A percentile compares a stretch with the other conserved stretches of the same genome.
Conservation (phyloP, 2,888 invertebrate genomes). For the Leptura quadrifasciata region DNA sequence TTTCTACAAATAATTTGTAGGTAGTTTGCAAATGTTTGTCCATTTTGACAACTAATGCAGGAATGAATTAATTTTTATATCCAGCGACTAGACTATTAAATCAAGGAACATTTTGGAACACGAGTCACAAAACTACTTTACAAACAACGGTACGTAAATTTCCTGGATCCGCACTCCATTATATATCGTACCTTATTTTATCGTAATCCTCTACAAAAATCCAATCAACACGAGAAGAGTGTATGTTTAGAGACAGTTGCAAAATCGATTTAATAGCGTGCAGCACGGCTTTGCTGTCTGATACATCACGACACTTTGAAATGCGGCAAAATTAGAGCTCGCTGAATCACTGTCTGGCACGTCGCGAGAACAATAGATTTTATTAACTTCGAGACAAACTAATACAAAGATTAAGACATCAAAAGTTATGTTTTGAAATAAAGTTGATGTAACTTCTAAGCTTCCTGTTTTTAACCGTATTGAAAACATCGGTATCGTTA, state of each 20-base stretch:
- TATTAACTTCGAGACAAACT: background rate
- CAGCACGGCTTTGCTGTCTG: conserved; percentile 53
- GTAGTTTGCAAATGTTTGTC: too few relatives aligned
- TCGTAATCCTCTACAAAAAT: conserved; percentile 24
- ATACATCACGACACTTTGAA: conserved; percentile 58
- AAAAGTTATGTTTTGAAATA: too few relatives aligned
- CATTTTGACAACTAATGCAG: too few relatives aligned
- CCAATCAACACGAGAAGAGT: conserved; percentile 34
- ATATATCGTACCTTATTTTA: conserved; percentile 11
- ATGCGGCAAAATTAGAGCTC: conserved; percentile 54
- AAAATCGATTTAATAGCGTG: conserved; percentile 61
- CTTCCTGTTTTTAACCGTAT: background rate
- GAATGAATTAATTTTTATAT: too few relatives aligned
- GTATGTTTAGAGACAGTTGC: conserved; percentile 39
- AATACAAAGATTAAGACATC: background rate
- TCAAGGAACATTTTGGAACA: background rate
- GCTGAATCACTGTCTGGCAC: conserved; percentile 18
- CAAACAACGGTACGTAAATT: background rate
- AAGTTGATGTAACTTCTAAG: background rate
- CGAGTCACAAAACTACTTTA: background rate
- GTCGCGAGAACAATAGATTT: conserved; percentile 16
- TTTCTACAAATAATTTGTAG: too few relatives aligned
- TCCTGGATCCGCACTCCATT: conserved; percentile 5
- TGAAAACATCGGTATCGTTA: background rate
- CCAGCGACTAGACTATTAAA: too few relatives aligned